Evolutionary conservation across 37 sponge, comb jelly and placozoan genomes (phyloP).

Genomic region (Theonella swinhoei): DNA sequence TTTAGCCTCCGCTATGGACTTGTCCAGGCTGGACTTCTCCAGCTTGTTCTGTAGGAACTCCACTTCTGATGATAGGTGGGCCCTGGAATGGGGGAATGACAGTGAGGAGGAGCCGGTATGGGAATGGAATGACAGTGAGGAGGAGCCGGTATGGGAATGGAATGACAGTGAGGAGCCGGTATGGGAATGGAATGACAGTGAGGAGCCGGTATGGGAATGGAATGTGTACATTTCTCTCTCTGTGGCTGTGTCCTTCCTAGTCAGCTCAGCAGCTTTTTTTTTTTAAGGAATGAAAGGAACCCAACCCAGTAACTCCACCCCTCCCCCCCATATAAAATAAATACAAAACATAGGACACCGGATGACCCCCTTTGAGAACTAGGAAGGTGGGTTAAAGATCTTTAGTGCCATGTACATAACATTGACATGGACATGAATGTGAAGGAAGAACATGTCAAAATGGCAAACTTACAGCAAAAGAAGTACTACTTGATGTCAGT

Average conservation of each 20-base stretch:
- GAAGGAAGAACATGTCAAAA: too few relatives aligned
- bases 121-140: not conserved
- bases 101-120: not conserved
- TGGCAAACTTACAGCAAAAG: too few relatives aligned
- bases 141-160: not conserved
- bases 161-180: not conserved
- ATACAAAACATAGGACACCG: not conserved
- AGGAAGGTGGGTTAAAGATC: conserved; percentile 22
- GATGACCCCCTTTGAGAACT: conserved; percentile 16
- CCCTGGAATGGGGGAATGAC: conserved; percentile 4
- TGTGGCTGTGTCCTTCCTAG: too few relatives aligned
- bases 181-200: too few relatives aligned
- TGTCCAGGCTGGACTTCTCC: conserved; percentile 36
- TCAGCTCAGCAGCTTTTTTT: too few relatives aligned
- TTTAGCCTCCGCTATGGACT: conserved; percentile 44
- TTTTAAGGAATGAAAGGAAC: not conserved
- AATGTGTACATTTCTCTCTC: too few relatives aligned
- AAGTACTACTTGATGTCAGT: too few relatives aligned
- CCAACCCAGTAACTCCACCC: too few relatives aligned
- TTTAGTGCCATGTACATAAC: too few relatives aligned
- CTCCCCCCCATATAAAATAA: too few relatives aligned
- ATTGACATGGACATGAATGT: too few relatives aligned
- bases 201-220: too few relatives aligned
- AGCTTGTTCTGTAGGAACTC: conserved; percentile 33
- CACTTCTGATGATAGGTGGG: conserved; percentile 34